Conservation (phyloP, 2,113 vertebrate species). For the Misgurnus mizolepis region DNA sequence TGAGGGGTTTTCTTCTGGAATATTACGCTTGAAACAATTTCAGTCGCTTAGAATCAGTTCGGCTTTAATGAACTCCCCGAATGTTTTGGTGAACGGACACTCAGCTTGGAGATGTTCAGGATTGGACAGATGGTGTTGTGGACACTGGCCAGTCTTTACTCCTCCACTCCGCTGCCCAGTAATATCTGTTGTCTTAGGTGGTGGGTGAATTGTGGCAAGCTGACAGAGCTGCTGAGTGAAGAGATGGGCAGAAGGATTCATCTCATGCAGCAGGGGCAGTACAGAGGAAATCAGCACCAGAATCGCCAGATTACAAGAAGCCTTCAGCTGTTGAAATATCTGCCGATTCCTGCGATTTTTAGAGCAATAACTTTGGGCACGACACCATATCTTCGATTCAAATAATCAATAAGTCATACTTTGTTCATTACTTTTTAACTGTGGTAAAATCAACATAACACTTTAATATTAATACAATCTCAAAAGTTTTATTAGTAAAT, state of each 20-base stretch:
- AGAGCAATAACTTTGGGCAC: too few relatives aligned
- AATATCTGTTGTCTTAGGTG: slow-evolving; percentile 27
- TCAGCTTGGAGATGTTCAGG: slow-evolving; percentile 28
- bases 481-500: too few relatives aligned
- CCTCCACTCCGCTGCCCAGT: slow-evolving; percentile 4
- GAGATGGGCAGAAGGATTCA: slow-evolving; percentile 29
- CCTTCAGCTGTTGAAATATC: not conserved
- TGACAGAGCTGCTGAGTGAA: slow-evolving; percentile 3
- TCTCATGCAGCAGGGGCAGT: not conserved
- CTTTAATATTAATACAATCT: too few relatives aligned
- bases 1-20: slow-evolving; percentile 37
- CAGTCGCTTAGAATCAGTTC: slow-evolving; percentile 16
- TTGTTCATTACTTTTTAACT: too few relatives aligned
- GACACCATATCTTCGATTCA: too few relatives aligned
- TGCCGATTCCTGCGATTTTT: not conserved
- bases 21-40: slow-evolving; percentile 36
- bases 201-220: slow-evolving; percentile 17
- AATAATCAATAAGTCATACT: too few relatives aligned
- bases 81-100: slow-evolving; percentile 5
- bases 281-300: not conserved
- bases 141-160: slow-evolving; percentile 36
- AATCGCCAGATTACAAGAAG: not conserved
- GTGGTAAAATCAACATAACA: too few relatives aligned
- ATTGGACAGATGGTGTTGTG: slow-evolving; percentile 41
- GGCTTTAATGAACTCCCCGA: slow-evolving; percentile 39